These are phyloP conservation scores for Pollenia labialis DNA, from an alignment of 2,888 invertebrate species.

Conservation along the genomic window DNA sequence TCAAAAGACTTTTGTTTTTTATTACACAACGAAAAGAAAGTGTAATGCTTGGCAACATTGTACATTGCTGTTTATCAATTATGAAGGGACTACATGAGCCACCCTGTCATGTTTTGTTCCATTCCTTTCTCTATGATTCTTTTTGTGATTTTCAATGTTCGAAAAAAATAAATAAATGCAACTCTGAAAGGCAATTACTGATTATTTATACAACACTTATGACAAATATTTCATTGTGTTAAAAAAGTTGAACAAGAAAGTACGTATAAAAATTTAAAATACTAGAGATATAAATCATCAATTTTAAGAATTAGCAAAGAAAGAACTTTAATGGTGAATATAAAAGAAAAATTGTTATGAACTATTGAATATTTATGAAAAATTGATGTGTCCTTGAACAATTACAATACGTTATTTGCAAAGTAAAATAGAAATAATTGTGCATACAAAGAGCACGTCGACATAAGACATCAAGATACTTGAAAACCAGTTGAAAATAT, in stretches of 20 bases:
- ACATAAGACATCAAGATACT: slow-evolving; percentile 59
- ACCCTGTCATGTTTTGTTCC: neutral
- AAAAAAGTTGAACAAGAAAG: slow-evolving; percentile 58
- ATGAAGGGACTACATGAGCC: neutral
- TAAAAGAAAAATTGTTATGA: slow-evolving; percentile 24
- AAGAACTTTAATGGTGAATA: slow-evolving; percentile 36
- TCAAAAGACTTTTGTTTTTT: no score
- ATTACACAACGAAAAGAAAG: no score
- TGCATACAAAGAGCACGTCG: slow-evolving; percentile 67
- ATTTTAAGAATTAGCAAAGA: slow-evolving; percentile 15
- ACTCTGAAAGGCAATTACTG: slow-evolving; percentile 47
- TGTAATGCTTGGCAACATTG: no score
- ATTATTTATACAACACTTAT: slow-evolving; percentile 51
- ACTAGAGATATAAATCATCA: slow-evolving; percentile 61
- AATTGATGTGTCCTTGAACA: slow-evolving; percentile 67
- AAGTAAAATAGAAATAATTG: slow-evolving; percentile 23
- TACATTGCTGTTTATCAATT: no score
- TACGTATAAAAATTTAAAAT: slow-evolving; percentile 35
- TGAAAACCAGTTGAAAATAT: slow-evolving; percentile 66
- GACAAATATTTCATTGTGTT: slow-evolving; percentile 43
- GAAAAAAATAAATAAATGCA: slow-evolving; percentile 38
- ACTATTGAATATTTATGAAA: slow-evolving; percentile 24
- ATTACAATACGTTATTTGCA: slow-evolving; percentile 50
- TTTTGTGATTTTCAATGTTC: slow-evolving; percentile 17
- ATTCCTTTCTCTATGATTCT: neutral